These are phyloP conservation scores for Tenebrosternarchus preto DNA, from an alignment of 2,113 vertebrate genomes.

Conservation along the genomic window DNA sequence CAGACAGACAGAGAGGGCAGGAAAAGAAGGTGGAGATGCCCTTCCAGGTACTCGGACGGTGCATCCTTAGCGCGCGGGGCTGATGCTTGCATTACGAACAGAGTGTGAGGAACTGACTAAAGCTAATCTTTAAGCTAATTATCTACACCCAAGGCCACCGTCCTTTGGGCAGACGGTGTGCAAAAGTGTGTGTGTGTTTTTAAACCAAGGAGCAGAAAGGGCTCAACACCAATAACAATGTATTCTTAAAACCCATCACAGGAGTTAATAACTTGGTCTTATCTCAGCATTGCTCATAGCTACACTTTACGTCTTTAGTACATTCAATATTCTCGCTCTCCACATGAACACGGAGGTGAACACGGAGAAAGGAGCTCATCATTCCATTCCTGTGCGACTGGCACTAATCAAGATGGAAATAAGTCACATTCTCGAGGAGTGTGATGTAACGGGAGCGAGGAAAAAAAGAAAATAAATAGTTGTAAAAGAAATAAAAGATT, in stretches of 20 bases:
- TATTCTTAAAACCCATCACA: slow-evolving; percentile 62
- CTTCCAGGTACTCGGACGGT: slow-evolving; percentile 6
- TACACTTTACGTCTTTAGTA: slow-evolving; percentile 64
- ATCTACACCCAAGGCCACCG: slow-evolving; percentile 42
- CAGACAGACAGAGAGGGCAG: not conserved
- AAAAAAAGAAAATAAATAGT: no score
- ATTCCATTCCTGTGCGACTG: slow-evolving; percentile 7
- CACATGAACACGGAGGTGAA: slow-evolving; percentile 53
- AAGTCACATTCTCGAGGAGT: slow-evolving; percentile 59
- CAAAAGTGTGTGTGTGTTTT: slow-evolving; percentile 21
- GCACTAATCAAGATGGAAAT: slow-evolving; percentile 68
- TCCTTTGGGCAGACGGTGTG: slow-evolving; percentile 19
- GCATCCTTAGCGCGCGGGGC: not conserved
- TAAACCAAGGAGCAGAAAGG: slow-evolving; percentile 44
- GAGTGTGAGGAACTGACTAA: slow-evolving; percentile 35
- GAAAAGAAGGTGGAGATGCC: not conserved
- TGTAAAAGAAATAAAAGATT: slow-evolving; percentile 43
- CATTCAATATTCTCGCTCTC: slow-evolving; percentile 63
- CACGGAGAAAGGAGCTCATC: slow-evolving; percentile 57
- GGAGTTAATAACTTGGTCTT: slow-evolving; percentile 67
- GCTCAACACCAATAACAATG: slow-evolving; percentile 63
- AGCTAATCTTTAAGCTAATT: slow-evolving; percentile 52
- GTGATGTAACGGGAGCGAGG: slow-evolving; percentile 30
- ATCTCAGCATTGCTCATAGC: slow-evolving; percentile 62
- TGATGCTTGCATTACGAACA: slow-evolving; percentile 24